phyloP scores from a whole-genome alignment of 1,140 invertebrate genomes.

The Lordiphosa stackelbergi region DNA sequence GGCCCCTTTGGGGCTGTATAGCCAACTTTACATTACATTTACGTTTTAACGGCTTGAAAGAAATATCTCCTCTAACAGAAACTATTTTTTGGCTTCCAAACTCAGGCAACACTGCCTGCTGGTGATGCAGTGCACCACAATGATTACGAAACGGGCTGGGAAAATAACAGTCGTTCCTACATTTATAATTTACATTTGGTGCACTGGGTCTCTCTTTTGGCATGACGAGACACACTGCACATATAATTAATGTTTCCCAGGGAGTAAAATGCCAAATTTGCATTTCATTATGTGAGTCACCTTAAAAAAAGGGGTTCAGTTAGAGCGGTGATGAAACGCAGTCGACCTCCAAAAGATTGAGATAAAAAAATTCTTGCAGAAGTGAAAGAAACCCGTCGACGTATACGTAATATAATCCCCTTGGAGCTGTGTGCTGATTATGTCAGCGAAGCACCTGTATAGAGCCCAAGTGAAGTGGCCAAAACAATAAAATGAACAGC shows the following conservation, averaged over 20 bases:
- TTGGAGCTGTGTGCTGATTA: constrained; percentile 19
- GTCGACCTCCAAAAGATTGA: constrained; percentile 41
- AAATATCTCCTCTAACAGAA: too few species aligned
- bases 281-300: constrained; percentile 10
- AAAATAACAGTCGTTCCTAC: constrained; percentile 24
- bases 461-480: not conserved
- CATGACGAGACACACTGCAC: constrained; percentile 12
- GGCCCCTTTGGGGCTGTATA: too few species aligned
- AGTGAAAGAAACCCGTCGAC: constrained; percentile 35
- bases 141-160: constrained; percentile 58
- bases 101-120: not conserved
- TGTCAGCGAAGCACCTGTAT: constrained; percentile 30
- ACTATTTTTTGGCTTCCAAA: not conserved
- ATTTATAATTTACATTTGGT: constrained; percentile 41
- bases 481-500: constrained; percentile 19
- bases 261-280: constrained; percentile 42
- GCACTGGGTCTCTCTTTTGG: constrained; percentile 30
- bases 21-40: too few species aligned
- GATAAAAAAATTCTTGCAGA: constrained; percentile 29
- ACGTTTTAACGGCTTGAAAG: too few species aligned
- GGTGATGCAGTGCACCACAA: constrained; percentile 14
- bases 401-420: not conserved
- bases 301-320: not conserved
- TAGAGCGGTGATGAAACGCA: constrained; percentile 11
- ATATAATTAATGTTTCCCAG: constrained; percentile 63